Evolutionary conservation across 2,888 invertebrate genomes (phyloP).

Genomic region (Sarcophaga variegata): DNA sequence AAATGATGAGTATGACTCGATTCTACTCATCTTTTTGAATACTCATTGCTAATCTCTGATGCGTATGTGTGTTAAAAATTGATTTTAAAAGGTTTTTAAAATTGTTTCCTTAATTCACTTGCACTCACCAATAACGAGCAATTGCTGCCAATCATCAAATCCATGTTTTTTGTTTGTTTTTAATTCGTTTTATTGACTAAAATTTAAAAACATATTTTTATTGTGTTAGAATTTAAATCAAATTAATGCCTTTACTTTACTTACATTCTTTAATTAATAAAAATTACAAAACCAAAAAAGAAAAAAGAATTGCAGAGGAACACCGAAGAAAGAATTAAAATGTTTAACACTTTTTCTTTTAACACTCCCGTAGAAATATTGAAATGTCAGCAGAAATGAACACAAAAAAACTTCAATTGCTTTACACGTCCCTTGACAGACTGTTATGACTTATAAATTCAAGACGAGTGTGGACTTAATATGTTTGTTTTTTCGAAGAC

Average conservation of each 20-base stretch:
- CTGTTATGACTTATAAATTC: constrained; percentile 71
- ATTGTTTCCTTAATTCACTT: no score
- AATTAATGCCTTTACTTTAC: no score
- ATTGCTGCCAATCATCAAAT: not conserved
- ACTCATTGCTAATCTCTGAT: no score
- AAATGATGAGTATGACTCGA: no score
- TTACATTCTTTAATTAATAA: no score
- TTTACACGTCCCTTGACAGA: constrained; percentile 65
- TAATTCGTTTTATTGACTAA: not conserved
- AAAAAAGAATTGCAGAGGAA: no score
- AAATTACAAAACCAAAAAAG: no score
- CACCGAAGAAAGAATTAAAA: no score
- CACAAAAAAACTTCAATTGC: constrained; percentile 31
- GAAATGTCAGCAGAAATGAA: not conserved
- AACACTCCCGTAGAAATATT: not conserved
- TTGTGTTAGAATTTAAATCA: no score
- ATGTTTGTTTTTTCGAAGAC: constrained; percentile 16
- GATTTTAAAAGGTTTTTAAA: no score
- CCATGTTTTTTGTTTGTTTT: not conserved
- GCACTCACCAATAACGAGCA: constrained; percentile 17
- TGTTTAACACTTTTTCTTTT: not conserved
- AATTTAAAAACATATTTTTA: not conserved
- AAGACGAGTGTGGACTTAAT: constrained; percentile 70
- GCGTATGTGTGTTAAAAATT: no score
- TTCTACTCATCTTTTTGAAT: no score